These are phyloP conservation scores for Nezara viridula DNA, from an alignment of 2,888 invertebrate species.

Conservation along the genomic window DNA sequence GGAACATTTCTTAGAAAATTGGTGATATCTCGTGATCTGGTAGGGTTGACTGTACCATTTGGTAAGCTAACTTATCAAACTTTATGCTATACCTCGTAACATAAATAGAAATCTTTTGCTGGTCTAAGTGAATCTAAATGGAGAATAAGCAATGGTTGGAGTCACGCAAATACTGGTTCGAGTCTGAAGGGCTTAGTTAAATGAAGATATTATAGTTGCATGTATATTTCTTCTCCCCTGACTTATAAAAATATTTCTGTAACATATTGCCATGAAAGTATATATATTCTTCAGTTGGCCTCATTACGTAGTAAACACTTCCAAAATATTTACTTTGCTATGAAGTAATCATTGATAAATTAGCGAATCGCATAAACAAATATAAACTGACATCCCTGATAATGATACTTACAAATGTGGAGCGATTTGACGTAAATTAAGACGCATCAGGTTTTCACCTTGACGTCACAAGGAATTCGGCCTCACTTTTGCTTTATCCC, in stretches of 20 bases:
- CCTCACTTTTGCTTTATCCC: constrained; percentile 35
- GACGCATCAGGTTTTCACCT: neutral
- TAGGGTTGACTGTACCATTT: neutral
- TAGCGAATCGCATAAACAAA: too few relatives aligned
- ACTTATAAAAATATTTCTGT: too few relatives aligned
- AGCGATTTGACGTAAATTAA: neutral
- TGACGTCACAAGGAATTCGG: constrained; percentile 3
- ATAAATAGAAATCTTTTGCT: constrained; percentile 10
- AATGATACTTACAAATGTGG: neutral
- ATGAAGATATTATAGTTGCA: too few relatives aligned
- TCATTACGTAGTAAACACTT: too few relatives aligned
- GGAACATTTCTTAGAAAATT: neutral
- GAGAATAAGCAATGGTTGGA: neutral
- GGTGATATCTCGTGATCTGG: neutral
- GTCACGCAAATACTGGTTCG: neutral
- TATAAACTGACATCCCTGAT: neutral
- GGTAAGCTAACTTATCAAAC: neutral
- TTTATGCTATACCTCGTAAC: neutral
- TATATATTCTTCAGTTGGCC: too few relatives aligned
- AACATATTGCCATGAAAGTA: too few relatives aligned
- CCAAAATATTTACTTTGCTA: too few relatives aligned
- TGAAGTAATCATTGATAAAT: too few relatives aligned
- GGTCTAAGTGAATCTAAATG: neutral
- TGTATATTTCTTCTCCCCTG: too few relatives aligned
- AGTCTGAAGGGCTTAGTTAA: neutral